Evolutionary conservation across 2,888 invertebrate species (phyloP).

Genomic region (Oscheius onirici): DNA sequence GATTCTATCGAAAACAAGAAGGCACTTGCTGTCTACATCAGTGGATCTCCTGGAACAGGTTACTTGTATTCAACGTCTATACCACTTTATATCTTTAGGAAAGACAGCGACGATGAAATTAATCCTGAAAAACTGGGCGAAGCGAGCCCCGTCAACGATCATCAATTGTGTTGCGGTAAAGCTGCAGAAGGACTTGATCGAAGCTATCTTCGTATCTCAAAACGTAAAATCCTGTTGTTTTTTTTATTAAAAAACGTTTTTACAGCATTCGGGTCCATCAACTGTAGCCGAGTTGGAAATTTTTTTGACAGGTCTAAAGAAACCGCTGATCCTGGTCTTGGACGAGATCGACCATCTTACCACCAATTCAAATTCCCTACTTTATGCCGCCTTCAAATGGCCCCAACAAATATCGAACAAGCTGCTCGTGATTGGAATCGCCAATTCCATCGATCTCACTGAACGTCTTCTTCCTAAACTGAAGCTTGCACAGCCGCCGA

Average conservation of each 20-base stretch:
- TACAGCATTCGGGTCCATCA: constrained; percentile 5
- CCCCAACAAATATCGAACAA: constrained; percentile 41
- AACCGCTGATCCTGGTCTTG: constrained; percentile 45
- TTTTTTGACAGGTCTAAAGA: constrained; percentile 10
- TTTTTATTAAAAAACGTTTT: neutral
- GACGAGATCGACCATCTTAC: constrained; percentile 54
- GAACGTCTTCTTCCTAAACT: constrained; percentile 87
- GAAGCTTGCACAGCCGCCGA: constrained; percentile 78
- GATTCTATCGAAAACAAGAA: constrained; percentile 78
- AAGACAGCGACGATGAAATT: constrained; percentile 62
- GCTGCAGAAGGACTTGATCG: constrained; percentile 40
- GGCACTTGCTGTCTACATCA: constrained; percentile 88
- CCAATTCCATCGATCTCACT: constrained; percentile 93
- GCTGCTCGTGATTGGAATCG: constrained; percentile 76
- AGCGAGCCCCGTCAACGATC: constrained; percentile 29
- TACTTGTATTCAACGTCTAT: constrained; percentile 77
- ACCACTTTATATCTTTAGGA: constrained; percentile 30
- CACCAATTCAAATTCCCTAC: constrained; percentile 35
- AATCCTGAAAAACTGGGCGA: constrained; percentile 46
- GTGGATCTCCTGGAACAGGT: constrained; percentile 96
- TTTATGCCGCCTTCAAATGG: constrained; percentile 53
- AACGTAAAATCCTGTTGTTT: neutral
- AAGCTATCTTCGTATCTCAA: constrained; percentile 37
- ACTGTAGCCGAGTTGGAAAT: neutral
- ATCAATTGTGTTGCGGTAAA: constrained; percentile 57